Evolutionary conservation across 1,140 invertebrate genomes (phyloP).

Genomic region (Danaus melanippus): DNA sequence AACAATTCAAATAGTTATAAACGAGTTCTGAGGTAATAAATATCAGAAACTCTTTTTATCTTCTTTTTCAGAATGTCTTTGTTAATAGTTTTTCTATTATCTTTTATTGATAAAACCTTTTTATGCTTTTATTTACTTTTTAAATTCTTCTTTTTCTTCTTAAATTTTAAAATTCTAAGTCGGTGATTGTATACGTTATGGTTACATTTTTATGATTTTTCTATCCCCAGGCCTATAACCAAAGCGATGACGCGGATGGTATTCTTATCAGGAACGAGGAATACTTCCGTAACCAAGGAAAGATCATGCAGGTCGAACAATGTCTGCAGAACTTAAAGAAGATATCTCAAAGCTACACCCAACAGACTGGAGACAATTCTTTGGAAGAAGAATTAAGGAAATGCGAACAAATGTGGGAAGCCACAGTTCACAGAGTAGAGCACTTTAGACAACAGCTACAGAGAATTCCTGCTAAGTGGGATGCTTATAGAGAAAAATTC

Average conservation of each 20-base stretch:
- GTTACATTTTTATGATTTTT: too few relatives aligned
- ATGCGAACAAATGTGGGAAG: slow-evolving; percentile 83
- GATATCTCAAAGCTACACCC: slow-evolving; percentile 76
- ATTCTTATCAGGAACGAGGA: slow-evolving; percentile 85
- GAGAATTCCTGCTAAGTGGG: slow-evolving; percentile 92
- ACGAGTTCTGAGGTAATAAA: too few relatives aligned
- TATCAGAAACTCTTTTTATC: too few relatives aligned
- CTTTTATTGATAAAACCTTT: too few relatives aligned
- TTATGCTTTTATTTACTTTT: too few relatives aligned
- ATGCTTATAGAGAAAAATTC: slow-evolving; percentile 87
- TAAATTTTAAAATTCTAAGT: too few relatives aligned
- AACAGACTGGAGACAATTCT: slow-evolving; percentile 77
- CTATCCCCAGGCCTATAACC: slow-evolving; percentile 77
- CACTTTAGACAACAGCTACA: slow-evolving; percentile 83
- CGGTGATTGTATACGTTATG: too few relatives aligned
- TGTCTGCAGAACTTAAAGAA: slow-evolving; percentile 84
- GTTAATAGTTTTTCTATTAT: too few relatives aligned
- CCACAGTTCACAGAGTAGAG: slow-evolving; percentile 79
- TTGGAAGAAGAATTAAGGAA: slow-evolving; percentile 77
- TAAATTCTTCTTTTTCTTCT: too few relatives aligned
- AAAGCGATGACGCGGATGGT: slow-evolving; percentile 85
- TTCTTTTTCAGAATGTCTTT: too few relatives aligned
- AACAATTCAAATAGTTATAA: too few relatives aligned
- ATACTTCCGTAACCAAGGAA: slow-evolving; percentile 81
- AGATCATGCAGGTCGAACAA: slow-evolving; percentile 80